Percentiles rank a stretch among this genome's conserved stretches.
phyloP scores from a whole-genome alignment of 2,888 invertebrate species.

The Apotomis betuletana region DNA sequence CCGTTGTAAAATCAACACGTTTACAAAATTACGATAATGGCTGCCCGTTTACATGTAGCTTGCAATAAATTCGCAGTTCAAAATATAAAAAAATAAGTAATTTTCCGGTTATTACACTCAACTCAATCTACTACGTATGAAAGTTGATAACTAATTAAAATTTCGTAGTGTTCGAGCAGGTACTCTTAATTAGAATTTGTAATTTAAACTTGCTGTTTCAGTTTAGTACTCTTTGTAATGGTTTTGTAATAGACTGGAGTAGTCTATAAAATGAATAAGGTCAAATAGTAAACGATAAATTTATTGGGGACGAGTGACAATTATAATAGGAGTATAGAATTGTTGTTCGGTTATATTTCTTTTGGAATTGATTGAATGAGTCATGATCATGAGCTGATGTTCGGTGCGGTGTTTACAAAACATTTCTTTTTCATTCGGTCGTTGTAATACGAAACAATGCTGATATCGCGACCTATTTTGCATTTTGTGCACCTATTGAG shows the following conservation, averaged over 20 bases:
- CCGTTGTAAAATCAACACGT: constrained; percentile 32
- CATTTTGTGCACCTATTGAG: constrained; percentile 41
- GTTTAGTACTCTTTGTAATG: background rate
- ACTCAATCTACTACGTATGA: background rate
- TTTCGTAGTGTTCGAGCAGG: background rate
- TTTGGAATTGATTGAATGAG: constrained; percentile 36
- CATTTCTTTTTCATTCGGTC: constrained; percentile 51
- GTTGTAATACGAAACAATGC: constrained; percentile 53
- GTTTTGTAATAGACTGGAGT: background rate
- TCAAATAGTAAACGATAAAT: constrained; percentile 13
- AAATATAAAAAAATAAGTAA: constrained; percentile 6
- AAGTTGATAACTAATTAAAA: constrained; percentile 3
- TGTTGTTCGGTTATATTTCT: constrained; percentile 35
- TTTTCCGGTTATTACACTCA: background rate
- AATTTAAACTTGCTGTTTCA: constrained; percentile 15
- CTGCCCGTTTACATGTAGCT: constrained; percentile 3
- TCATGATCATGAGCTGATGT: constrained; percentile 33
- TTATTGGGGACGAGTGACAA: constrained; percentile 21
- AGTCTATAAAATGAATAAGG: constrained; percentile 5
- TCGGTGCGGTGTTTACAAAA: constrained; percentile 60
- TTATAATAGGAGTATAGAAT: constrained; percentile 24
- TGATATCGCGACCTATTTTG: constrained; percentile 61
- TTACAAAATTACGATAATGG: constrained; percentile 27
- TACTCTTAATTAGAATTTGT: constrained; percentile 13
- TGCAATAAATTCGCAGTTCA: constrained; percentile 5